Percentiles rank a stretch among this genome's conserved stretches.
Evolutionary conservation across 2,113 vertebrate species (phyloP).

Genomic region (Meriones unguiculatus): DNA sequence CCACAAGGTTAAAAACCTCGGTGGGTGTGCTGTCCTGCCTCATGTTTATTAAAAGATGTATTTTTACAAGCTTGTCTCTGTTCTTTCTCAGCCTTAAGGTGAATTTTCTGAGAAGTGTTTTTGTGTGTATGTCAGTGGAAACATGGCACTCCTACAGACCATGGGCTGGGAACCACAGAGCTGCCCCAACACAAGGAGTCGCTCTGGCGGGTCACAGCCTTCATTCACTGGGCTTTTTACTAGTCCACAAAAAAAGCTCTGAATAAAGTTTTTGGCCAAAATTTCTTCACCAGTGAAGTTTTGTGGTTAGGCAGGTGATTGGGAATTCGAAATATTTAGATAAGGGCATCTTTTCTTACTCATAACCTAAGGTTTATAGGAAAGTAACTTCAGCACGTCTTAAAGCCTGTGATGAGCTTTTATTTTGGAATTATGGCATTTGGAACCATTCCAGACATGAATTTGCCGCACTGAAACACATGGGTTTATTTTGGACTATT

Average conservation of each 20-base stretch:
- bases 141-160: not conserved
- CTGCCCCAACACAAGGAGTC: not conserved
- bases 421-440: not conserved
- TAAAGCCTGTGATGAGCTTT: not conserved
- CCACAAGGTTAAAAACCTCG: constrained; percentile 65
- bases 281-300: constrained; percentile 2
- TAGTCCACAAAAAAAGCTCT: not conserved
- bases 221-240: not conserved
- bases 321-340: not conserved
- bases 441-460: not conserved
- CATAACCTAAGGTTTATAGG: not conserved
- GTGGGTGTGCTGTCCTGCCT: constrained; percentile 74
- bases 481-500: not conserved
- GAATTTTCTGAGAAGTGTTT: constrained; percentile 54
- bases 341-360: not conserved
- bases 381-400: constrained; percentile 11
- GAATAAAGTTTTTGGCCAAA: not conserved
- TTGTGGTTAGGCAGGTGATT: not conserved
- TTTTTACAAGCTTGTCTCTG: constrained; percentile 79
- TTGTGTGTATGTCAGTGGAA: not conserved
- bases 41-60: constrained; percentile 84
- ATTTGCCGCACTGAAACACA: not conserved
- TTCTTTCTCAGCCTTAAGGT: constrained; percentile 56
- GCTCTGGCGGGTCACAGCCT: not conserved
- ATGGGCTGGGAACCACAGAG: not conserved